phyloP scores from a whole-genome alignment of 2,888 invertebrate genomes.

The Drosophila picticornis region DNA sequence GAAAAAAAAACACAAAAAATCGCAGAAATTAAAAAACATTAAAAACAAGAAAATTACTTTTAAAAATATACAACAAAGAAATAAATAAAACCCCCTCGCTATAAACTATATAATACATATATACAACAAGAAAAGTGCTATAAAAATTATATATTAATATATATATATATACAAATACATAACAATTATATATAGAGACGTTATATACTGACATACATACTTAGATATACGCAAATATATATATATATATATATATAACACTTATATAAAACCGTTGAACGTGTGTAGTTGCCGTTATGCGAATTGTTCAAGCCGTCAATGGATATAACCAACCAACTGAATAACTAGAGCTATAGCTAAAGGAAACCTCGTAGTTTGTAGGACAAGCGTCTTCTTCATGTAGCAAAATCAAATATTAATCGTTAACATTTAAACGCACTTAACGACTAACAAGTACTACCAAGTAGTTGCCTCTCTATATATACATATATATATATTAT shows the following conservation, averaged over 20 bases:
- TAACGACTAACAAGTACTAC: constrained; percentile 71
- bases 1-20: not conserved
- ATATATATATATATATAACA: constrained; percentile 26
- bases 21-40: constrained; percentile 42
- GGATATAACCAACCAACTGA: constrained; percentile 31
- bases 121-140: constrained; percentile 50
- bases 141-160: constrained; percentile 13
- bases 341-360: constrained; percentile 68
- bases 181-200: constrained; percentile 38
- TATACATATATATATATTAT: constrained; percentile 52
- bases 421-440: constrained; percentile 61
- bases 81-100: constrained; percentile 12
- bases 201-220: constrained; percentile 49
- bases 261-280: constrained; percentile 54
- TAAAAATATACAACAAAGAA: constrained; percentile 65
- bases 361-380: constrained; percentile 77
- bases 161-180: constrained; percentile 17
- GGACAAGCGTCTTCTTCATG: constrained; percentile 55
- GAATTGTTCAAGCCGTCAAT: constrained; percentile 53
- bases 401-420: constrained; percentile 50
- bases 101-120: constrained; percentile 31
- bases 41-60: constrained; percentile 72
- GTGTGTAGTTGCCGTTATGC: constrained; percentile 68
- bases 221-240: constrained; percentile 27
- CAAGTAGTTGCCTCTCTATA: constrained; percentile 76